Evolutionary conservation across 2,888 invertebrate species (phyloP), one percentile per base, ranked within the genome.

Genomic region (Lagria hirta): DNA sequence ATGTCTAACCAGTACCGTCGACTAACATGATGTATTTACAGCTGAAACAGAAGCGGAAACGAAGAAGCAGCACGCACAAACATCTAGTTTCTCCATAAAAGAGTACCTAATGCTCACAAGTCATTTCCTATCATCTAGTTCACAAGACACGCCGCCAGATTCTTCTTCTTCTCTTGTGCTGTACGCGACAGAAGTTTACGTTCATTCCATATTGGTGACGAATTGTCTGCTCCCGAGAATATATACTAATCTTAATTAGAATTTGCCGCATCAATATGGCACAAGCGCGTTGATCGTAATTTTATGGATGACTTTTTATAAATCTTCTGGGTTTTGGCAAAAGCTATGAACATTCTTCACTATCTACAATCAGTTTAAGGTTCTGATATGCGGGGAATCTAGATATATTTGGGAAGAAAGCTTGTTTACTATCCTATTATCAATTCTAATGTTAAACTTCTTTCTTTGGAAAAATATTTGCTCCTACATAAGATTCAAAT

Each of bases 191-290:
- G 47, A 48, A 48, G 48, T 49, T 40, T 29, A 45, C 42, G 51
- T 43, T 48, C 48, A 55, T 40, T 52, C 58, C 58, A 58, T 59
- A 61, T 56, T 48, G 55, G 58, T 49, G 53, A 49, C 50, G 49
- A 51, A 57, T 58, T 54, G 44, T 33, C 55, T 53, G 46, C 58
- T 57, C 57, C 54, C 54, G 53, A 49, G 60, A 60, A 60, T 60
- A 55, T 51, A 44, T 38, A 54, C 55, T 30, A 48, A 44, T 48
- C 44, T 55, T 54, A 46, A 55, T 58, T 52, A 54, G 12, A 11
- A 7, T 11, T 6, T 2, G 7, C n/a, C 10, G 6, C n/a, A 26
- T n/a, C n/a, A 29, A 15, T 34, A 17, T 6, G 22, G 20, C 23
- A 30, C 40, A 17, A 20, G 28, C 21, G 21, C 21, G 18, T n/a